These are phyloP conservation scores for Dryocosmus kuriphilus DNA, from an alignment of 2,888 invertebrate species.

Conservation along the genomic window DNA sequence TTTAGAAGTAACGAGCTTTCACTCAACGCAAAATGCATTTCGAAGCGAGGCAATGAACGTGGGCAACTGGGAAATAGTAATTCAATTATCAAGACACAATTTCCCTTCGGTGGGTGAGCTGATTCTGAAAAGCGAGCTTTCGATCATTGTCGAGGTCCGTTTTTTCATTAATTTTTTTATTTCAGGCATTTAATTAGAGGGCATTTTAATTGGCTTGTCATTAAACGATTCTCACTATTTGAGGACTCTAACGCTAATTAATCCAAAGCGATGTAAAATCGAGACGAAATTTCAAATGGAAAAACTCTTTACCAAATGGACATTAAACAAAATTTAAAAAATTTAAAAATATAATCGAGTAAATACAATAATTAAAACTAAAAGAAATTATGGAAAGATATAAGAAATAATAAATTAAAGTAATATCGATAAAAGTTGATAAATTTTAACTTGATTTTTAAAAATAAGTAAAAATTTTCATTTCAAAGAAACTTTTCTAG, in stretches of 20 bases:
- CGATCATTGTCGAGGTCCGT: not conserved
- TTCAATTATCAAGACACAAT: conserved; percentile 51
- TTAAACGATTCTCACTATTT: conserved; percentile 1
- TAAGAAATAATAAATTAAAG: too few species aligned
- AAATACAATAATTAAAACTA: too few species aligned
- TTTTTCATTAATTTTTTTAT: conserved; percentile 9
- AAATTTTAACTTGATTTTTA: too few species aligned
- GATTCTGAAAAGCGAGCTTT: conserved; percentile 11
- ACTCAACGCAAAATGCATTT: conserved; percentile 43
- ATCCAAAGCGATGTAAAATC: not conserved
- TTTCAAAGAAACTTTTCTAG: too few species aligned
- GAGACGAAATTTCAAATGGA: not conserved
- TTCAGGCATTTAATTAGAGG: not conserved
- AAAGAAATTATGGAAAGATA: too few species aligned
- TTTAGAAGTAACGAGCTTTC: conserved; percentile 46
- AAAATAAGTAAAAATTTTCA: too few species aligned
- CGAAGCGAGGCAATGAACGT: conserved; percentile 20
- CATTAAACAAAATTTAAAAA: too few species aligned
- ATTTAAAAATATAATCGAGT: too few species aligned
- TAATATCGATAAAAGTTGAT: too few species aligned
- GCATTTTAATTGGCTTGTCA: conserved; percentile 39
- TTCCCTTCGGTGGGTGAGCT: conserved; percentile 16
- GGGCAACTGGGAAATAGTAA: conserved; percentile 40
- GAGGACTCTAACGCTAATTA: not conserved
- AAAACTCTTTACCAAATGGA: not conserved